A percentile compares a stretch with the other conserved stretches of the same genome.
Conservation (phyloP, 2,888 invertebrate genomes). For the Strigamia transsilvanica region DNA sequence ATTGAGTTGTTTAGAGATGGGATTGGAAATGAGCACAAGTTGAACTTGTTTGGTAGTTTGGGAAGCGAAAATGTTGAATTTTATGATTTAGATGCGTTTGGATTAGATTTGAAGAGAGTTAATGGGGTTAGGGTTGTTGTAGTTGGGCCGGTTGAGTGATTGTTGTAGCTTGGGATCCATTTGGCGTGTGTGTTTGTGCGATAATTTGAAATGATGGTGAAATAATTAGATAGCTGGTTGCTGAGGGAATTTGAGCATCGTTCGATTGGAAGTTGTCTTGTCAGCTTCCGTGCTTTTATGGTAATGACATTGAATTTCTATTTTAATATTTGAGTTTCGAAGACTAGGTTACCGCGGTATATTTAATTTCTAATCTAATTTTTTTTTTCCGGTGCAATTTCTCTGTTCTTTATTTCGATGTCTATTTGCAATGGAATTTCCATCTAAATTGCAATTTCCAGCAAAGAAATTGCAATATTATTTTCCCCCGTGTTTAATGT, state of each 20-base stretch:
- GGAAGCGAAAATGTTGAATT: too few relatives aligned
- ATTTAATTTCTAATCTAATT: neutral
- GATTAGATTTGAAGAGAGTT: too few relatives aligned
- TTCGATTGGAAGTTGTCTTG: neutral
- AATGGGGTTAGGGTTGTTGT: too few relatives aligned
- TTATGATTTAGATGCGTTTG: too few relatives aligned
- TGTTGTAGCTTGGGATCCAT: neutral
- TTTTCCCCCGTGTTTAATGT: neutral
- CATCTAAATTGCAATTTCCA: neutral
- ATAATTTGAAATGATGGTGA: conserved; percentile 20
- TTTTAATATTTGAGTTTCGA: too few relatives aligned
- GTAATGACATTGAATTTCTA: too few relatives aligned
- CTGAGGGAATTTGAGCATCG: neutral
- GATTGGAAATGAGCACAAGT: too few relatives aligned
- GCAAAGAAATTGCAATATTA: neutral
- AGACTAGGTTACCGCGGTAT: neutral
- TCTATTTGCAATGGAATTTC: neutral
- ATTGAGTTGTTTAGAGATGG: too few relatives aligned
- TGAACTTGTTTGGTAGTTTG: too few relatives aligned
- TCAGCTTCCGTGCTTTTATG: neutral
- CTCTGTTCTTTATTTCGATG: neutral
- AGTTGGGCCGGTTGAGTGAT: neutral
- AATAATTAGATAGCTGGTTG: conserved; percentile 10
- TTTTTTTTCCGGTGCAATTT: neutral
- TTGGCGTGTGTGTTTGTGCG: neutral